A percentile compares a stretch with the other conserved stretches of the same genome.
Conservation (phyloP, 2,888 invertebrate genomes). For the Hartigia nigra region DNA sequence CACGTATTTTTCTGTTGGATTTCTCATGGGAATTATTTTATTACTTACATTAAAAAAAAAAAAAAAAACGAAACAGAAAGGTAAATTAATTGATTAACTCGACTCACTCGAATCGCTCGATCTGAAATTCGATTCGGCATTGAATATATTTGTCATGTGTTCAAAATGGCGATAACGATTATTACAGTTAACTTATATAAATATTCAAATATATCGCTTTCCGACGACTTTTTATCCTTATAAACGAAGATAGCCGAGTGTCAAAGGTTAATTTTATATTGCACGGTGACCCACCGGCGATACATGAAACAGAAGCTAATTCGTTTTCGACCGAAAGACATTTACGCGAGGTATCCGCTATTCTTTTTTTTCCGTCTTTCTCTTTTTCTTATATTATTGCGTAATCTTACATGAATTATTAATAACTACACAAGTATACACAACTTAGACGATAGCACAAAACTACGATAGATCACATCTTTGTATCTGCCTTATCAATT, state of each 20-base stretch:
- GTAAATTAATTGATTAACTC: no score
- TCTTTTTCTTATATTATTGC: not conserved
- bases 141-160: not conserved
- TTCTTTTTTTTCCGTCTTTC: not conserved
- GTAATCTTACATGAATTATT: not conserved
- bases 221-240: not conserved
- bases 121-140: not conserved
- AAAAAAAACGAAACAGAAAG: not conserved
- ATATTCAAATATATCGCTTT: not conserved
- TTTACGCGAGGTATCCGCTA: not conserved
- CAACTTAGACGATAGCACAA: not conserved
- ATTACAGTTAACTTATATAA: not conserved
- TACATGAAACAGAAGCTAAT: not conserved
- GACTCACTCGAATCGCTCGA: no score
- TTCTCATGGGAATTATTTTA: not conserved
- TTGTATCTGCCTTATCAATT: not conserved
- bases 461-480: not conserved
- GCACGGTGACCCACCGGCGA: no score
- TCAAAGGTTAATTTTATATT: not conserved
- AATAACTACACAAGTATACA: not conserved
- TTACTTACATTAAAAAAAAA: not conserved
- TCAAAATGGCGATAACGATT: not conserved
- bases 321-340: not conserved
- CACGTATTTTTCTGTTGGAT: not conserved
- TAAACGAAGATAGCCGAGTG: not conserved